phyloP scores from a whole-genome alignment of 2,797 vertebrate species.

The Nasua narica region DNA sequence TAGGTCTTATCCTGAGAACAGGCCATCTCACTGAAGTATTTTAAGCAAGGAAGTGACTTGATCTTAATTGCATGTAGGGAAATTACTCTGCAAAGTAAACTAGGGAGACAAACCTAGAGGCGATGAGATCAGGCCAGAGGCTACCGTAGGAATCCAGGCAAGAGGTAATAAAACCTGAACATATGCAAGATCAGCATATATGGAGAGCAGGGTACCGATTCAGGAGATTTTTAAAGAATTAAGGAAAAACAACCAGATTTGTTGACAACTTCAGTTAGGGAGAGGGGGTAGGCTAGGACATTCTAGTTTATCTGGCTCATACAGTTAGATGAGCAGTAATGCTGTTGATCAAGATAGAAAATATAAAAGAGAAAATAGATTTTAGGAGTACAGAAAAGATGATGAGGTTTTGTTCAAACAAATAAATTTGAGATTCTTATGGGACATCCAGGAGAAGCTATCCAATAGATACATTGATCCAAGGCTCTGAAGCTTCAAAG shows the following conservation, averaged over 20 bases:
- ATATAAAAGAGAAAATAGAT: not conserved
- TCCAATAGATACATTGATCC: not conserved
- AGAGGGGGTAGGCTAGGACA: not conserved
- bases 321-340: not conserved
- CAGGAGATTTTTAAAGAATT: conserved; percentile 17
- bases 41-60: conserved; percentile 18
- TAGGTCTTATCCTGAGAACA: not conserved
- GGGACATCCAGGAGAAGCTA: not conserved
- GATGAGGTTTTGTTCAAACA: not conserved
- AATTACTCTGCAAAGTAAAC: conserved; percentile 29
- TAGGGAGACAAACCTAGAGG: not conserved
- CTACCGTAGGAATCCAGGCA: not conserved
- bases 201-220: not conserved
- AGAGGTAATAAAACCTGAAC: not conserved
- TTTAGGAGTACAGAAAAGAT: not conserved
- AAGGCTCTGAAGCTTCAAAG: not conserved
- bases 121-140: not conserved
- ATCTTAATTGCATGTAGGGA: conserved; percentile 9
- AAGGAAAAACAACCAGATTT: conserved; percentile 13
- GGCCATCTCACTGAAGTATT: not conserved
- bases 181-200: not conserved
- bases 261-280: not conserved
- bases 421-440: not conserved
- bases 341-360: not conserved
- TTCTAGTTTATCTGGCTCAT: conserved; percentile 33